Percentiles rank a stretch among this genome's conserved stretches.
These are phyloP conservation scores for Linnaemya tessellans DNA, from an alignment of 2,888 invertebrate genomes.

Conservation along the genomic window DNA sequence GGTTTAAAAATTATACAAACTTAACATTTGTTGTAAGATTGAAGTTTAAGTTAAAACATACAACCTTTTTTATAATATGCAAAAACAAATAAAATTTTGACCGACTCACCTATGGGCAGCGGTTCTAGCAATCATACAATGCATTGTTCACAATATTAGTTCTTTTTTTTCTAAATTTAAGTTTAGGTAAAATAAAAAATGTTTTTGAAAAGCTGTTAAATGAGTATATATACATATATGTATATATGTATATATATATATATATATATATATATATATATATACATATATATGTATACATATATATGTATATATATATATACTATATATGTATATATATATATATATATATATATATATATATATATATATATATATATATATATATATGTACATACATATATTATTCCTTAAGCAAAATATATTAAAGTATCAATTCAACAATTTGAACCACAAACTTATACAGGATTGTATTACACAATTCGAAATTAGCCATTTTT, in stretches of 20 bases:
- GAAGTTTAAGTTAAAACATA: too few relatives aligned
- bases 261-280: not conserved
- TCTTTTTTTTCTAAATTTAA: not conserved
- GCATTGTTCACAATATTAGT: conserved; percentile 26
- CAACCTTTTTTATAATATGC: too few relatives aligned
- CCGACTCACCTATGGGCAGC: conserved; percentile 77
- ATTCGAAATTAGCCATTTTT: too few relatives aligned
- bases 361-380: conserved; percentile 2
- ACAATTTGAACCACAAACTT: too few relatives aligned
- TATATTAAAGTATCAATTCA: too few relatives aligned
- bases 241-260: not conserved
- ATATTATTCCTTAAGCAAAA: too few relatives aligned
- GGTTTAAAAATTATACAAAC: too few relatives aligned
- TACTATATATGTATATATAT: too few relatives aligned
- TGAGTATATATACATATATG: not conserved
- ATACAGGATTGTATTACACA: too few relatives aligned
- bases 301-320: too few relatives aligned
- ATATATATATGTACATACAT: not conserved
- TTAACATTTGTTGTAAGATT: too few relatives aligned
- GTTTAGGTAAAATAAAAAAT: not conserved
- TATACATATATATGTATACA: too few relatives aligned
- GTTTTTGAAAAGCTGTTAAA: not conserved
- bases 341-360: not conserved
- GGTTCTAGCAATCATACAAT: conserved; percentile 76
- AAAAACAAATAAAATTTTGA: not conserved